Conservation (phyloP, 2,113 vertebrate genomes). For the Hippolais icterina region DNA sequence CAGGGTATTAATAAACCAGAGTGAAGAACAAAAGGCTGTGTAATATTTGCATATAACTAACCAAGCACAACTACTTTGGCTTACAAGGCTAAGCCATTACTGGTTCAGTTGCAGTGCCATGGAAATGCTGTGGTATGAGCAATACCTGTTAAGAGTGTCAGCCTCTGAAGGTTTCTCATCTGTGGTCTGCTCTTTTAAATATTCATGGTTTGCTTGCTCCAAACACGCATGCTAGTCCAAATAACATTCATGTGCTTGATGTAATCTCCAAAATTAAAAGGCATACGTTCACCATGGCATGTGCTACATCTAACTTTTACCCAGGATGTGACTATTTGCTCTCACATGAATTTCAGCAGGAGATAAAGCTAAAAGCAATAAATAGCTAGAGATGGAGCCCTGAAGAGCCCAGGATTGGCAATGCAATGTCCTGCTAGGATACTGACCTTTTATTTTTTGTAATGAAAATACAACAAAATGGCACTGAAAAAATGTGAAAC, state of each 20-base stretch:
- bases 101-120: background rate
- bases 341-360: background rate
- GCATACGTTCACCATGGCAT: background rate
- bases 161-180: background rate
- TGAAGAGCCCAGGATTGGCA: slow-evolving; percentile 10
- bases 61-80: background rate
- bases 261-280: slow-evolving; percentile 55
- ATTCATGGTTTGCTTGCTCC: slow-evolving; percentile 19
- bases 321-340: slow-evolving; percentile 9
- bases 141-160: background rate
- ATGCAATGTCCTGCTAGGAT: slow-evolving; percentile 13
- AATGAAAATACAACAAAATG: slow-evolving; percentile 42
- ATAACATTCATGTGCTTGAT: slow-evolving; percentile 18
- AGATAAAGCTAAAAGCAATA: slow-evolving; percentile 23
- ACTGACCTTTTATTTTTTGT: slow-evolving; percentile 53
- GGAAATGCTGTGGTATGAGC: background rate
- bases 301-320: slow-evolving; percentile 15
- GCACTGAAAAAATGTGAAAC: background rate
- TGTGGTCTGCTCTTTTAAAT: slow-evolving; percentile 8
- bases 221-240: background rate
- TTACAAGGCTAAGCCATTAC: background rate
- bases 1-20: background rate
- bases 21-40: background rate
- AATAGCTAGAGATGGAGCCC: slow-evolving; percentile 13
- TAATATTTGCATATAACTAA: background rate